Conservation (phyloP, 2,888 invertebrate species). For the Drosophila rubida region DNA sequence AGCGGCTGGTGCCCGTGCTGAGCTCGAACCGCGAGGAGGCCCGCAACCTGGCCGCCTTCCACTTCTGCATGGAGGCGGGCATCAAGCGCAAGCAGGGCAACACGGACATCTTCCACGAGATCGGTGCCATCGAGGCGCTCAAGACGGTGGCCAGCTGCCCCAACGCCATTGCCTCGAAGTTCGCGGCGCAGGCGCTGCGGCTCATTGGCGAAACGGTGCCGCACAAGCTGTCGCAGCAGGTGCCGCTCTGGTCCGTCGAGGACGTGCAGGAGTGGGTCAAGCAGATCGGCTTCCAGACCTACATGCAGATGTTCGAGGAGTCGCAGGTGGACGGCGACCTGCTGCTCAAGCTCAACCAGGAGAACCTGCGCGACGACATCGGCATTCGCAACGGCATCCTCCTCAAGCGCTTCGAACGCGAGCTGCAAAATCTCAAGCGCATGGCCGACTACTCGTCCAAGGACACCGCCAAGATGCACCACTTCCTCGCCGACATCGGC, state of each 20-base stretch:
- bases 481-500: slow-evolving; percentile 93
- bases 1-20: slow-evolving; percentile 95
- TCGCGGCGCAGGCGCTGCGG: slow-evolving; percentile 95
- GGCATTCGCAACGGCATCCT: slow-evolving; percentile 97
- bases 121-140: slow-evolving; percentile 97
- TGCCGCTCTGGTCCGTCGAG: slow-evolving; percentile 98
- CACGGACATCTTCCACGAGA: slow-evolving; percentile 95
- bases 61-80: slow-evolving; percentile 99
- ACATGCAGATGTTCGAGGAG: slow-evolving; percentile 92
- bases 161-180: slow-evolving; percentile 98
- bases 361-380: slow-evolving; percentile 96
- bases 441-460: slow-evolving; percentile 98
- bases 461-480: slow-evolving; percentile 95
- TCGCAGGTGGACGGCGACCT: slow-evolving; percentile 99
- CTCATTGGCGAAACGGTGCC: slow-evolving; percentile 98
- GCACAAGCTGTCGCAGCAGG: slow-evolving; percentile 98
- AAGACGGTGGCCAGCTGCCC: slow-evolving; percentile 99
- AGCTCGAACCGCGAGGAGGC: slow-evolving; percentile 98
- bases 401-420: slow-evolving; percentile 95
- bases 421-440: slow-evolving; percentile 95
- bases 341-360: slow-evolving; percentile 95
- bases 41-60: slow-evolving; percentile 97
- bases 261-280: slow-evolving; percentile 99
- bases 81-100: slow-evolving; percentile 97
- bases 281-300: slow-evolving; percentile 96